Evolutionary conservation across 2,888 invertebrate species (phyloP), one percentile per base, ranked within the genome.

Genomic region (Plagodis pulveraria): DNA sequence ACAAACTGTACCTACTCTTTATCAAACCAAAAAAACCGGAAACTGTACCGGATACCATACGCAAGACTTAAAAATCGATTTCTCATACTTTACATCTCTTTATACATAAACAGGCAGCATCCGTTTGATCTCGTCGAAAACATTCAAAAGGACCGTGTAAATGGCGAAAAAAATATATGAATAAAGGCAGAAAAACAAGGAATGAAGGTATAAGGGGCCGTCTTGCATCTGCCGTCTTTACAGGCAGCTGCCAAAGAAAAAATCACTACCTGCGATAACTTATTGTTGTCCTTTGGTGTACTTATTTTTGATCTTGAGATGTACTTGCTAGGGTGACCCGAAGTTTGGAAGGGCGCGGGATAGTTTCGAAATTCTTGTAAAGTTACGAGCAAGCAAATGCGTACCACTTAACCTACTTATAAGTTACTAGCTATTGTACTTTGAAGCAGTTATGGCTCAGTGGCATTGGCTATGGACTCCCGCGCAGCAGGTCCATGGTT

Each of bases 241-340:
- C 77, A 78, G 72, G 81, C 88, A 88, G 89, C 86, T 89, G 89
- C 78, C 76, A 73, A 72, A 78, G 74, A 87, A 85, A 84, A 87
- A 87, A 87, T 80, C 78, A 76, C 81, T 88, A 88, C 88, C 88
- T 88, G 87, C 80, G 66, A 73, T 63, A 72, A 73, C 74, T 56
- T 32, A 56, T 61, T 61, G 75, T 80, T 73, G 77, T 77, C 69
- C 73, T 69, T 71, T 73, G 66, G 64, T 72, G 75, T 77, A 83
- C 81, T 81, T 78, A 76, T 80, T 79, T 74, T 76, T 84, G 76
- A 81, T 80, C 83, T 85, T 80, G 81, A 83, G 79, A 78, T 66
- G 74, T 66, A 66, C 58, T 62, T 71, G 63, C 51, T 63, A 67
- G 72, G 73, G 80, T 76, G 78, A 63, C 76, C 50, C 72, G 42